Percentiles rank a stretch among this genome's conserved stretches.
Evolutionary conservation across 2,113 vertebrate genomes (phyloP).

Genomic region (Eulemur macaco): DNA sequence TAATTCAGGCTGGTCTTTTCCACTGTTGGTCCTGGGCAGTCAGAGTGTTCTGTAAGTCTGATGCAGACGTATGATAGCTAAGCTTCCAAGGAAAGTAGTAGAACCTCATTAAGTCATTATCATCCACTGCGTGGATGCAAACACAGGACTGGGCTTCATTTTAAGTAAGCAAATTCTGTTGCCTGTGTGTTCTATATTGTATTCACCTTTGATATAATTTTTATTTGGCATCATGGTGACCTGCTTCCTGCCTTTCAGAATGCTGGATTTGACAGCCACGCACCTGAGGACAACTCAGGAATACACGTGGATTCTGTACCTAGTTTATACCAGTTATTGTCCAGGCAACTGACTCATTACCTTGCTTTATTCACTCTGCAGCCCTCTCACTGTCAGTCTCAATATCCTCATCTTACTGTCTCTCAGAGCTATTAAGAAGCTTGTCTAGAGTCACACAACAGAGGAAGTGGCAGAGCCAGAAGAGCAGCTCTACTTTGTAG

Average conservation of each 20-base stretch:
- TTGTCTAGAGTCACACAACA: neutral
- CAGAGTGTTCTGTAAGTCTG: slow-evolving; percentile 13
- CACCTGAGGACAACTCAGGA: neutral
- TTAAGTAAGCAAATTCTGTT: neutral
- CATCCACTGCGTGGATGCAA: neutral
- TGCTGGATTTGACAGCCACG: neutral
- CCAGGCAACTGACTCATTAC: neutral
- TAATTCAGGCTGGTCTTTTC: slow-evolving; percentile 49
- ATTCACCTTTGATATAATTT: neutral
- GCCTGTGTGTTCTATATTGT: neutral
- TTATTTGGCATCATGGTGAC: neutral
- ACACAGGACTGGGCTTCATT: neutral
- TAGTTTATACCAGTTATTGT: neutral
- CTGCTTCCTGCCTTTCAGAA: neutral
- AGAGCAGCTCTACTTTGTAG: neutral
- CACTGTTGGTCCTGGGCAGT: neutral
- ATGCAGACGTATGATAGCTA: neutral
- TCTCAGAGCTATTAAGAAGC: neutral
- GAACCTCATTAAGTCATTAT: neutral
- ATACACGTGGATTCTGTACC: neutral
- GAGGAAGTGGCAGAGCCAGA: neutral
- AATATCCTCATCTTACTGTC: neutral
- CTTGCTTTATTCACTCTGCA: neutral
- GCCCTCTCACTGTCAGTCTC: neutral
- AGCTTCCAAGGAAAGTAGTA: neutral